Conservation (phyloP, 2,113 vertebrate species). For the Prunella himalayana region DNA sequence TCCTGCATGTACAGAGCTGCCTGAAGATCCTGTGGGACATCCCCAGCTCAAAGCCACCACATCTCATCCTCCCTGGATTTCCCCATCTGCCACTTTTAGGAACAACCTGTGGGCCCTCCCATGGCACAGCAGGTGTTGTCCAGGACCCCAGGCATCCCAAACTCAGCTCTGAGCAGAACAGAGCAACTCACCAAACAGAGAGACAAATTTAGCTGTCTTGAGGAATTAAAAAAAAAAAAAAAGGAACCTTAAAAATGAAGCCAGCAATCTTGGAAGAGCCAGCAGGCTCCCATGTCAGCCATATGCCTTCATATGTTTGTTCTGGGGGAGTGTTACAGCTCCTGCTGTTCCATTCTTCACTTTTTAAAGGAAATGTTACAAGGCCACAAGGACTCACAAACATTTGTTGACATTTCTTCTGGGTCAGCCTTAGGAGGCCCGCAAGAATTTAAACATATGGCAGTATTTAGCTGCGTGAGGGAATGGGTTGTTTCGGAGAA, state of each 20-base stretch:
- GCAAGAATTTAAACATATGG: slow-evolving; percentile 60
- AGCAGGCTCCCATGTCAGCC: slow-evolving; percentile 60
- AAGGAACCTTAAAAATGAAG: background rate
- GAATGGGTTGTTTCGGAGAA: slow-evolving; percentile 4
- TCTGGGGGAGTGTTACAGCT: slow-evolving; percentile 57
- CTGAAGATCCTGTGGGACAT: background rate
- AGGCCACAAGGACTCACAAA: slow-evolving; percentile 58
- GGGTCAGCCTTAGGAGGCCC: slow-evolving; percentile 58
- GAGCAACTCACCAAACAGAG: background rate
- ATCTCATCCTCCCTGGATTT: background rate
- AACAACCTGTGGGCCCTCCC: background rate
- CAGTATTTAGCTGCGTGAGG: slow-evolving; percentile 35
- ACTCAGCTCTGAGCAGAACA: background rate
- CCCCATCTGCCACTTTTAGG: no score
- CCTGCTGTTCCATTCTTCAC: slow-evolving; percentile 43
- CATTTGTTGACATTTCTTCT: slow-evolving; percentile 66
- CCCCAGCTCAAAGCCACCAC: background rate
- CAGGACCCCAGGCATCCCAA: background rate
- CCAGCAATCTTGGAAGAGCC: slow-evolving; percentile 35
- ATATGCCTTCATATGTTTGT: slow-evolving; percentile 60
- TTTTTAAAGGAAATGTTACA: slow-evolving; percentile 48
- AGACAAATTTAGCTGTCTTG: background rate
- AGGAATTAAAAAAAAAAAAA: background rate
- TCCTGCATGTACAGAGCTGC: background rate
- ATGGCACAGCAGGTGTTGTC: accelerated